These are phyloP conservation scores for Danionella cerebrum DNA, from an alignment of 2,113 vertebrate species.

Conservation along the genomic window DNA sequence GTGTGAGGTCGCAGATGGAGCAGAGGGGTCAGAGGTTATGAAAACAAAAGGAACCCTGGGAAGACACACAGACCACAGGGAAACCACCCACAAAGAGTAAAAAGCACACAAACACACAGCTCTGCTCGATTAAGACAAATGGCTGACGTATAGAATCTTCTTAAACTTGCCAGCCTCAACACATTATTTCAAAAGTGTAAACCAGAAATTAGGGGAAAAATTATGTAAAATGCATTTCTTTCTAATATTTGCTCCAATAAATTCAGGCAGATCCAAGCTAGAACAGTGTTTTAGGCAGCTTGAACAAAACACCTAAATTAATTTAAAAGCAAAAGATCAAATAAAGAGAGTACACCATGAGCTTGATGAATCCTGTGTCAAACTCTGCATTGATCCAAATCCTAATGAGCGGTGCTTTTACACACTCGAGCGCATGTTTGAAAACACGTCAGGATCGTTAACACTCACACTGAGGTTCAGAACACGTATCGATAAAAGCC, in stretches of 20 bases:
- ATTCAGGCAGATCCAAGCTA: too few species aligned
- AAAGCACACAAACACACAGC: background rate
- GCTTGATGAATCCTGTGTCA: background rate
- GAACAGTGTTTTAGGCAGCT: too few species aligned
- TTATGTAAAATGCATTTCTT: too few species aligned
- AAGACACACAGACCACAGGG: slow-evolving; percentile 23
- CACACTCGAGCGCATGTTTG: slow-evolving; percentile 3
- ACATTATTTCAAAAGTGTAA: too few species aligned
- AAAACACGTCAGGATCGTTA: slow-evolving; percentile 7
- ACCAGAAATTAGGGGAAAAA: too few species aligned
- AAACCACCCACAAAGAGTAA: slow-evolving; percentile 30
- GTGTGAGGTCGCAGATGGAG: slow-evolving; percentile 10
- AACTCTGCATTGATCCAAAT: background rate
- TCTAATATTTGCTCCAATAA: too few species aligned
- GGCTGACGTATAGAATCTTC: too few species aligned
- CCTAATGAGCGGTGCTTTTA: slow-evolving; percentile 10
- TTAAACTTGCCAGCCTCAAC: too few species aligned
- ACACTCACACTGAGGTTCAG: background rate
- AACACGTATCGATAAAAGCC: background rate
- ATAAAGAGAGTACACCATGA: too few species aligned
- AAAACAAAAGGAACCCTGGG: slow-evolving; percentile 34
- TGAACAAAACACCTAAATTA: too few species aligned
- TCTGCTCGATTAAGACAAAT: too few species aligned
- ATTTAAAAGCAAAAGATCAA: background rate
- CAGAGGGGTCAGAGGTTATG: slow-evolving; percentile 27